These are phyloP conservation scores for Microtus oregoni DNA, from an alignment of 2,113 vertebrate species.

Conservation along the genomic window DNA sequence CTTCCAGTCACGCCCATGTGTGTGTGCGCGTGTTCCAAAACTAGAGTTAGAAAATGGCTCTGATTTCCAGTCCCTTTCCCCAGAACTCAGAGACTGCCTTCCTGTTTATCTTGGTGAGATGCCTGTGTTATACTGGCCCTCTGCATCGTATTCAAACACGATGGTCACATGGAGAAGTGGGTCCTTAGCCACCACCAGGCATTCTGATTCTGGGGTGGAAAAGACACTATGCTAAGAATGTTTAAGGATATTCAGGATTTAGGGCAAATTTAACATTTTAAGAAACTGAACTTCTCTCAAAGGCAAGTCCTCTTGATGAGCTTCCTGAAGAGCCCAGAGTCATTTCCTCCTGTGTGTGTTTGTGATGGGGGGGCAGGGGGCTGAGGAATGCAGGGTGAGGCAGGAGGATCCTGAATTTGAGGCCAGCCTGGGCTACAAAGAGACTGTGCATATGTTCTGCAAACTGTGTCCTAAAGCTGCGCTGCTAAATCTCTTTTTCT, in stretches of 20 bases:
- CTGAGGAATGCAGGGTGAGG: background rate
- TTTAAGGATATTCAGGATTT: conserved; percentile 31
- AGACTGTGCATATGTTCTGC: background rate
- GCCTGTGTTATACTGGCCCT: conserved; percentile 67
- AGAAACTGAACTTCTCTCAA: background rate
- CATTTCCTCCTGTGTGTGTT: background rate
- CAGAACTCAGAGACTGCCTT: conserved; percentile 75
- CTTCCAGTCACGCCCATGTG: conserved; percentile 36
- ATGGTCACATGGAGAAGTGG: conserved; percentile 55
- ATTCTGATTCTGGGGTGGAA: conserved; percentile 44
- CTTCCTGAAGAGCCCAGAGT: conserved; percentile 7
- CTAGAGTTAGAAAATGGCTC: conserved; percentile 68
- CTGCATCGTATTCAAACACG: conserved; percentile 57
- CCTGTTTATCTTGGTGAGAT: conserved; percentile 79
- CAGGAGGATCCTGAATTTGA: background rate
- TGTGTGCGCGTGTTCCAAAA: background rate
- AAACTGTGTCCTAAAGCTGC: too few species aligned
- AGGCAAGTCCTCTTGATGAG: background rate
- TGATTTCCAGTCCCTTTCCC: conserved; percentile 66
- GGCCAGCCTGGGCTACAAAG: background rate
- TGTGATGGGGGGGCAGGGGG: too few species aligned
- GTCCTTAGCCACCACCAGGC: conserved; percentile 42
- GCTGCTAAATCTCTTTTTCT: background rate
- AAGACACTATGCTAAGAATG: conserved; percentile 10
- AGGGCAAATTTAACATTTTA: background rate